Evolutionary conservation across 2,113 vertebrate species (phyloP).

Genomic region (Podiceps cristatus): DNA sequence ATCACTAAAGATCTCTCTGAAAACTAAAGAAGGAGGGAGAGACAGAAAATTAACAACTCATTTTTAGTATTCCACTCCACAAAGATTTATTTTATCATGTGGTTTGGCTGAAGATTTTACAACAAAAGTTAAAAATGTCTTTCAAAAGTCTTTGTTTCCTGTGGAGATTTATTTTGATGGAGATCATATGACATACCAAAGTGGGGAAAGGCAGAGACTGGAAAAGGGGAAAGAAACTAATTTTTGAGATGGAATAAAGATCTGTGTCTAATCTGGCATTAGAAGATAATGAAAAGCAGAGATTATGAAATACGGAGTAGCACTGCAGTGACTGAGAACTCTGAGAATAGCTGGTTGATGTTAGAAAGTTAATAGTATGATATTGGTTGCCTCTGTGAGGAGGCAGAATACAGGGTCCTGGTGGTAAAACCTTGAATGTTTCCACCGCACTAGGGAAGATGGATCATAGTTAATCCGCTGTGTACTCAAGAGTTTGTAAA

Average conservation of each 20-base stretch:
- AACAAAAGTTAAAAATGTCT: background rate
- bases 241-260: background rate
- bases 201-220: background rate
- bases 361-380: background rate
- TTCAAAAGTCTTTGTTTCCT: background rate
- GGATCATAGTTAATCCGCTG: background rate
- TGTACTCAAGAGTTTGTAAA: background rate
- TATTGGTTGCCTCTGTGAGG: background rate
- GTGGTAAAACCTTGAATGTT: background rate
- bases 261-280: background rate
- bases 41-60: background rate
- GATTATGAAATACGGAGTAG: no score
- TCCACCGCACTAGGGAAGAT: background rate
- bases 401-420: background rate
- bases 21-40: background rate
- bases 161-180: background rate
- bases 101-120: background rate
- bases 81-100: background rate
- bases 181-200: background rate
- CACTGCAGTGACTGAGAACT: background rate
- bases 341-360: background rate
- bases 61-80: background rate
- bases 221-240: background rate
- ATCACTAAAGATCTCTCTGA: background rate
- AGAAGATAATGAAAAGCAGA: background rate